These are phyloP conservation scores for Hyposmocoma kahamanoa DNA, from an alignment of 1,140 invertebrate genomes.

Conservation along the genomic window DNA sequence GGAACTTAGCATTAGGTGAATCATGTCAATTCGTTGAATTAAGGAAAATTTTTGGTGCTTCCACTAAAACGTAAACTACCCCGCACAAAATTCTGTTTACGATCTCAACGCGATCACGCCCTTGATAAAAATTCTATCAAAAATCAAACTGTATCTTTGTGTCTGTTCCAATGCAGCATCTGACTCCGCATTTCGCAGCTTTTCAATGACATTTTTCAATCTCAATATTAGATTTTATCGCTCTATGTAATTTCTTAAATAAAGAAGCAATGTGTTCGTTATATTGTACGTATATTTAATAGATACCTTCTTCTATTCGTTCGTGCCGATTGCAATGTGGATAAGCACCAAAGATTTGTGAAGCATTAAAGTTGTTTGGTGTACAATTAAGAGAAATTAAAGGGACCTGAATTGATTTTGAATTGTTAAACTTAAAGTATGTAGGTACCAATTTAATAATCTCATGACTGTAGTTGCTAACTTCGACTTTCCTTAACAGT, in stretches of 20 bases:
- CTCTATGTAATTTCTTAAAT: conserved; percentile 49
- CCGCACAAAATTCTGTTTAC: too few relatives aligned
- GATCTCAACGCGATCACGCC: too few relatives aligned
- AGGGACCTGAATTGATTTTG: conserved; percentile 68
- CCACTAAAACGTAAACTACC: not conserved
- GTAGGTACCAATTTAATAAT: conserved; percentile 68
- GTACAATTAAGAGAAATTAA: conserved; percentile 70
- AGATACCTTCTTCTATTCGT: conserved; percentile 39
- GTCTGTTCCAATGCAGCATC: conserved; percentile 41
- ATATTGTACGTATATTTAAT: conserved; percentile 34
- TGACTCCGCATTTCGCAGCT: conserved; percentile 62
- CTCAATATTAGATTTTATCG: conserved; percentile 66
- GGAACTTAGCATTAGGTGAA: conserved; percentile 48
- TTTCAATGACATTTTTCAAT: conserved; percentile 64
- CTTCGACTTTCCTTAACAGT: conserved; percentile 39
- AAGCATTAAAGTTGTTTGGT: conserved; percentile 64
- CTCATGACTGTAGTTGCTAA: conserved; percentile 48
- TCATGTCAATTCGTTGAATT: too few relatives aligned
- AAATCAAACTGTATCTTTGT: not conserved
- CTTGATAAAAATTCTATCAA: not conserved
- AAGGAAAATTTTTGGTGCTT: too few relatives aligned
- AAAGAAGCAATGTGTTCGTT: conserved; percentile 64
- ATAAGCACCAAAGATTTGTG: conserved; percentile 71
- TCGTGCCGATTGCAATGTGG: conserved; percentile 62
- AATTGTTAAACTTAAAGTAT: conserved; percentile 62